Evolutionary conservation across 2,888 invertebrate species (phyloP), one percentile per base, ranked within the genome.

Genomic region (Agrilus biguttatus): DNA sequence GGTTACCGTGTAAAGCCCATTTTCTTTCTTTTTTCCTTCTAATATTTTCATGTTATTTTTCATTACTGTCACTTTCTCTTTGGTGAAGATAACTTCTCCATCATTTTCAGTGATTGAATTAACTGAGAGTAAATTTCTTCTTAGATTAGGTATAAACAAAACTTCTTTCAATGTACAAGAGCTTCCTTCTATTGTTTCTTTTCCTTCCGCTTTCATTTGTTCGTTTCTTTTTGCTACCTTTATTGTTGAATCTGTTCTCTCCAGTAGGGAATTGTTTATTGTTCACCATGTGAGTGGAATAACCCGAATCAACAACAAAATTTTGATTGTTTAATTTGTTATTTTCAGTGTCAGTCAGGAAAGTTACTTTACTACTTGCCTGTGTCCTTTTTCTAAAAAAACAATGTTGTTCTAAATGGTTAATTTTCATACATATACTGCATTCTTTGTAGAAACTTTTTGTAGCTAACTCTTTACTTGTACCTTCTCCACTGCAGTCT

Each of bases 41-140:
- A 40, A 8, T 14, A 40, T 13, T 40, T 19, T 14, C 17, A 19
- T 8, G 32, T 40, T 12, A 13, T 40, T 23, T 33, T 33, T 35
- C 12, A 14, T 33, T 34, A 40, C 35, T 14, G 21, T 10, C 5
- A 40, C 40, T 34, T 40, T 35, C 8, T 40, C 35, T 33, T 40
- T 23, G 6, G 6, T 39, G 19, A 40, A 40, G 5, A 17, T 40
- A 13, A 40, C 40, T 19, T 34, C 17, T 14, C 40, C 34, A 19
- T 40, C 33, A 14, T 40, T 40, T 21, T 21, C 21, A 5, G 21
- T 21, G 6, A 21, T 6, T 3, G 21, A 3, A 21, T 21, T 21
- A 3, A 40, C 40, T 33, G 34, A 40, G 3, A 40, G 33, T 32
- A 40, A 34, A 17, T 40, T 40, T 40, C 35, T 40, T n/a, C 34